These are phyloP conservation scores for Meliscaeva auricollis DNA, from an alignment of 2,888 invertebrate species.

Conservation along the genomic window DNA sequence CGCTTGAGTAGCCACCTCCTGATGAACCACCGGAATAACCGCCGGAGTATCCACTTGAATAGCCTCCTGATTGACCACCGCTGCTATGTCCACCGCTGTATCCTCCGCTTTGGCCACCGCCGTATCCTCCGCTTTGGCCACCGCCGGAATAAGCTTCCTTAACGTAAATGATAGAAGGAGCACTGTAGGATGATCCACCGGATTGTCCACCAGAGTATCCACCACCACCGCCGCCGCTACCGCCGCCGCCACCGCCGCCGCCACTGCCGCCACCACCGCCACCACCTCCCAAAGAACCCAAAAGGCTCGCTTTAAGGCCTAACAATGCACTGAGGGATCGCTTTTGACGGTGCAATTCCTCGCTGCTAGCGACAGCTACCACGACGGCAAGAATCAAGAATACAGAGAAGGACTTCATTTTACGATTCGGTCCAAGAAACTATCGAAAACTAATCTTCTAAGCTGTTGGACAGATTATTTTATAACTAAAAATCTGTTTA, in stretches of 20 bases:
- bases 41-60: conserved; percentile 18
- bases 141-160: neutral
- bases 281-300: conserved; percentile 19
- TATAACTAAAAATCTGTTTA: conserved; percentile 76
- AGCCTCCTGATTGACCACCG: conserved; percentile 11
- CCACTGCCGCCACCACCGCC: conserved; percentile 16
- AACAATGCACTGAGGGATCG: conserved; percentile 46
- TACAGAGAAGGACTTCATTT: conserved; percentile 57
- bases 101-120: neutral
- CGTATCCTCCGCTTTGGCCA: conserved; percentile 18
- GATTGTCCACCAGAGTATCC: conserved; percentile 20
- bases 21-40: conserved; percentile 36
- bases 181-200: neutral
- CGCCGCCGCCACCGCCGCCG: conserved; percentile 33
- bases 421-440: conserved; percentile 68
- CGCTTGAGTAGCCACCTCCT: conserved; percentile 32
- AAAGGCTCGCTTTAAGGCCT: conserved; percentile 19
- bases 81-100: neutral
- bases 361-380: conserved; percentile 38
- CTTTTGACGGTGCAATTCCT: conserved; percentile 55
- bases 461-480: conserved; percentile 77
- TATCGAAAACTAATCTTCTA: conserved; percentile 79
- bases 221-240: conserved; percentile 37
- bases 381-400: conserved; percentile 49
- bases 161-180: too few species aligned